Evolutionary conservation across 2,113 vertebrate genomes (phyloP).

Genomic region (Lagopus muta): DNA sequence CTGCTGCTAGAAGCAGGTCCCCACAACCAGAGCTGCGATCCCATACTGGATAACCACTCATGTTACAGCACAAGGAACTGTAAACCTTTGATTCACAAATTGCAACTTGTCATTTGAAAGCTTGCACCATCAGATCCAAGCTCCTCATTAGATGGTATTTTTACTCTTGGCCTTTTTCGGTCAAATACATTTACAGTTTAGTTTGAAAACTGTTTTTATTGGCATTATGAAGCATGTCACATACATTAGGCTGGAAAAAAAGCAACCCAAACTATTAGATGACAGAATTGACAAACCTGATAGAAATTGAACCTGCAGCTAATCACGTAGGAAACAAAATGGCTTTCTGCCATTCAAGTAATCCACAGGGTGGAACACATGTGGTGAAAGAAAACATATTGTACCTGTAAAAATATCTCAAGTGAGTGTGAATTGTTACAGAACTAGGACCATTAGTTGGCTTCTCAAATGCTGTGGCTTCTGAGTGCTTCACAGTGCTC

Average conservation of each 20-base stretch:
- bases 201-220: constrained; percentile 46
- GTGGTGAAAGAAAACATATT: constrained; percentile 45
- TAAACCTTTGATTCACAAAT: background rate
- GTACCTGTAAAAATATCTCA: constrained; percentile 4
- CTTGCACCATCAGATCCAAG: constrained; percentile 10
- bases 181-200: constrained; percentile 7
- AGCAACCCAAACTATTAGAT: background rate
- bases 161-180: background rate
- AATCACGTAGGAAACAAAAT: constrained; percentile 29
- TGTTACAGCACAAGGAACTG: background rate
- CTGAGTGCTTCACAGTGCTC: background rate
- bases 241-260: constrained; percentile 16
- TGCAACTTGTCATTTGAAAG: background rate
- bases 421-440: background rate
- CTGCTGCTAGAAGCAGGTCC: background rate
- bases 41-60: background rate
- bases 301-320: constrained; percentile 55
- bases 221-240: constrained; percentile 23
- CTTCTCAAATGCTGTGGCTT: background rate
- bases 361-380: background rate
- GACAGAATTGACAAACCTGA: constrained; percentile 37
- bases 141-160: background rate
- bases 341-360: background rate
- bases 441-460: accelerated
- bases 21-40: background rate